Evolutionary conservation across 2,113 vertebrate species (phyloP), one percentile per base, ranked within the genome.

Genomic region (Uria lomvia): DNA sequence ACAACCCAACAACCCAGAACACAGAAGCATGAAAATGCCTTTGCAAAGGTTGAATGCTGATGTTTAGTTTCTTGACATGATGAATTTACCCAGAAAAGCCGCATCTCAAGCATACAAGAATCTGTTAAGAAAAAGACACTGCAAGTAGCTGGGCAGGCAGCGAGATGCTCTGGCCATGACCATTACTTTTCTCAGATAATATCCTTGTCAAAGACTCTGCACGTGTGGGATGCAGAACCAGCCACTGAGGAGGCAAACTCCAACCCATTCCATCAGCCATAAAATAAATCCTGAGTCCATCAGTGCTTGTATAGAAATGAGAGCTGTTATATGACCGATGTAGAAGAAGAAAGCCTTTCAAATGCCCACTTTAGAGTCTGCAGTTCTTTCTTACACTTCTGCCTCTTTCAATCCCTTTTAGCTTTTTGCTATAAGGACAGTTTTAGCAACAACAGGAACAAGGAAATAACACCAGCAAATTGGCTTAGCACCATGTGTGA

Each of bases 381-480:
- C 56, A 63, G 65, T 15, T 50, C 23, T 77, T 95, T 77, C 80
- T 89, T 67, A 78, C 0, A 2, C 47, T 74, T 92, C 73, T 75
- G 40, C 30, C 45, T 79, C 30, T 76, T 72, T 34, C 70, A 88
- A 55, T 65, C 29, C 23, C 38, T 67, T 67, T 83, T 52, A 71
- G 43, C 12, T 84, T 92, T 91, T 74, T 55, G 27, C 84, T 91
- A 1, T 3, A 9, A 66, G 20, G 32, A 60, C 65, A 55, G 29
- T 87, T 94, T 92, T 71, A 94, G 65, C 65, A 92, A 75, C 70
- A 93, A 80, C 71, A 68, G 89, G 60, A 95, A 91, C 68, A 87
- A 78, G 87, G 52, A 92, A 94, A 52, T 72, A 89, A 60, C 60
- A 91, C 68, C 65, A 78, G 45, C 49, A 92, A 86, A 78, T 40